A percentile compares a stretch with the other conserved stretches of the same genome.
These are phyloP conservation scores for Dromococcyx pavoninus DNA, from an alignment of 2,797 vertebrate species.

Conservation along the genomic window DNA sequence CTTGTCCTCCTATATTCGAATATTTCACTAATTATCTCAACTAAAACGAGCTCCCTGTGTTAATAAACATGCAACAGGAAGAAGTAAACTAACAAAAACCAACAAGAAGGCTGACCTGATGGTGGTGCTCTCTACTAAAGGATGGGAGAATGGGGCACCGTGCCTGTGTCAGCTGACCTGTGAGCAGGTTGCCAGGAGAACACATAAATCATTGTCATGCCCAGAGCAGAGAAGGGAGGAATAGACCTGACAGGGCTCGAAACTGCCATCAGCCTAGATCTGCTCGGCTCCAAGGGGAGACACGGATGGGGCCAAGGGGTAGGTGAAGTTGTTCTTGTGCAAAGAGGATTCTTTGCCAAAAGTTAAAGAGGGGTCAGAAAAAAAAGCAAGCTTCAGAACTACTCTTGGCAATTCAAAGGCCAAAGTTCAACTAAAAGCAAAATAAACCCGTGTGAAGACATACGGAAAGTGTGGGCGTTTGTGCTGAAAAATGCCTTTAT, in stretches of 20 bases:
- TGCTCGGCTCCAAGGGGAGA: not conserved
- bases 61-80: not conserved
- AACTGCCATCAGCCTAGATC: not conserved
- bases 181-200: not conserved
- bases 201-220: not conserved
- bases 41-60: conserved; percentile 8
- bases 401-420: conserved; percentile 1
- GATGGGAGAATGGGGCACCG: not conserved
- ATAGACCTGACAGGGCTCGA: not conserved
- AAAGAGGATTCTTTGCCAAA: not conserved
- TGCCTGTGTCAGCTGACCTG: not conserved
- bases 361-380: not conserved
- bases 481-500: conserved; percentile 68
- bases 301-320: not conserved
- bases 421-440: not conserved
- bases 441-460: conserved; percentile 35
- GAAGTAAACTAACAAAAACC: not conserved
- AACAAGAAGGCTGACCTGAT: not conserved
- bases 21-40: not conserved
- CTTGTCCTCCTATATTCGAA: conserved; percentile 15
- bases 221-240: not conserved
- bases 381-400: not conserved
- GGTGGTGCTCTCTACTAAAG: not conserved
- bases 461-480: conserved; percentile 25
- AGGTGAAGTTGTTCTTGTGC: not conserved